phyloP scores from a whole-genome alignment of 2,888 invertebrate genomes.

The Mythimna impura region DNA sequence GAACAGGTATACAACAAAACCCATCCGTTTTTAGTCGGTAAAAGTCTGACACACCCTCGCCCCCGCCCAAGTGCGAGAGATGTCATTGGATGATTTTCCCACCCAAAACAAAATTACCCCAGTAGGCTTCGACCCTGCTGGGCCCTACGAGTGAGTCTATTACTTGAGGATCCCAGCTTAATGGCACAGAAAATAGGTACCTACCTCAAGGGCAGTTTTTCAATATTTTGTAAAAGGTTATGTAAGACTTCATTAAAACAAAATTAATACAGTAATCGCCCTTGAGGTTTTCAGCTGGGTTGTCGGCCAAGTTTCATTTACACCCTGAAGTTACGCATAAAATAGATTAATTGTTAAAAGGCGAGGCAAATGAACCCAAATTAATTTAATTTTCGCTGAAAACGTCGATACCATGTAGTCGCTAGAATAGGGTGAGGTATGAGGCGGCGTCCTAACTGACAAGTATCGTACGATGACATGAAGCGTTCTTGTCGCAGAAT shows the following conservation, averaged over 20 bases:
- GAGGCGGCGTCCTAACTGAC: no score
- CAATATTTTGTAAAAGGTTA: conserved; percentile 16
- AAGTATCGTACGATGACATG: no score
- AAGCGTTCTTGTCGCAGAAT: no score
- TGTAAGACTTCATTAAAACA: conserved; percentile 27
- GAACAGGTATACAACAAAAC: no score
- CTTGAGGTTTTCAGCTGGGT: conserved; percentile 48
- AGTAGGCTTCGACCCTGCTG: no score
- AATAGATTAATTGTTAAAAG: conserved; percentile 60
- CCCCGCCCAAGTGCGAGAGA: no score
- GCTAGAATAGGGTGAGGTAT: conserved; percentile 40
- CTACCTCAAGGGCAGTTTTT: background rate
- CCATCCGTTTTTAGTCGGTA: no score
- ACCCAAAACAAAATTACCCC: no score
- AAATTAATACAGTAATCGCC: conserved; percentile 43
- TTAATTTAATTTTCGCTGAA: conserved; percentile 62
- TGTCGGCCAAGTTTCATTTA: conserved; percentile 40
- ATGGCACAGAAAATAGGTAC: background rate
- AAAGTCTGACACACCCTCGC: no score
- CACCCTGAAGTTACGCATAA: conserved; percentile 47
- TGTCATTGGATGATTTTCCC: no score
- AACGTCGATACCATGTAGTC: conserved; percentile 50
- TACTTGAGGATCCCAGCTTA: no score
- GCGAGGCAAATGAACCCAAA: conserved; percentile 60
- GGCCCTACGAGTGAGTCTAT: no score